Conservation (phyloP, 2,113 vertebrate species). For the Sylvietta virens region DNA sequence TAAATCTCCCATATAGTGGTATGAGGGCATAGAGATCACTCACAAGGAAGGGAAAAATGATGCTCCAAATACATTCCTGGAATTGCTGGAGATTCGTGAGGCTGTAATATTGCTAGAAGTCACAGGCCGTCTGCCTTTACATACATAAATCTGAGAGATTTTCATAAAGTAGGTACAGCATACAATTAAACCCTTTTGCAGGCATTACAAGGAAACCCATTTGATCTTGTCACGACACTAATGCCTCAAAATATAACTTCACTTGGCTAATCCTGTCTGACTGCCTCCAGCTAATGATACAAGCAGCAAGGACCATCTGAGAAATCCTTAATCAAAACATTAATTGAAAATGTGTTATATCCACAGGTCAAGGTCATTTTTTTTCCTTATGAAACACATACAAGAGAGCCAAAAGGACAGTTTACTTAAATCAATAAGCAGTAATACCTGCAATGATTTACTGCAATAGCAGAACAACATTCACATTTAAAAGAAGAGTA, state of each 20-base stretch:
- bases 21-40: neutral
- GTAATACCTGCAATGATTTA: neutral
- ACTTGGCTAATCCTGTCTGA: fast-evolving
- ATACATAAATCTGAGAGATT: neutral
- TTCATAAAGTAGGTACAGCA: neutral
- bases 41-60: neutral
- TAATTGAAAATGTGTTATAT: neutral
- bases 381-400: neutral
- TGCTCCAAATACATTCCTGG: neutral
- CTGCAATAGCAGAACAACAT: neutral
- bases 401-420: neutral
- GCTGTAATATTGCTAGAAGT: neutral
- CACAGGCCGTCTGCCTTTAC: neutral
- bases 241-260: neutral
- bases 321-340: neutral
- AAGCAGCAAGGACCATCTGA: neutral
- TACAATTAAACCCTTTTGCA: neutral
- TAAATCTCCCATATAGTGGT: fast-evolving
- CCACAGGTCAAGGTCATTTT: neutral
- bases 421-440: neutral
- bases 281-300: neutral
- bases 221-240: neutral
- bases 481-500: neutral
- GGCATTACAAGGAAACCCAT: neutral
- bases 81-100: neutral